phyloP scores from a whole-genome alignment of 2,113 vertebrate species.

The Pomatorhinus ruficollis region DNA sequence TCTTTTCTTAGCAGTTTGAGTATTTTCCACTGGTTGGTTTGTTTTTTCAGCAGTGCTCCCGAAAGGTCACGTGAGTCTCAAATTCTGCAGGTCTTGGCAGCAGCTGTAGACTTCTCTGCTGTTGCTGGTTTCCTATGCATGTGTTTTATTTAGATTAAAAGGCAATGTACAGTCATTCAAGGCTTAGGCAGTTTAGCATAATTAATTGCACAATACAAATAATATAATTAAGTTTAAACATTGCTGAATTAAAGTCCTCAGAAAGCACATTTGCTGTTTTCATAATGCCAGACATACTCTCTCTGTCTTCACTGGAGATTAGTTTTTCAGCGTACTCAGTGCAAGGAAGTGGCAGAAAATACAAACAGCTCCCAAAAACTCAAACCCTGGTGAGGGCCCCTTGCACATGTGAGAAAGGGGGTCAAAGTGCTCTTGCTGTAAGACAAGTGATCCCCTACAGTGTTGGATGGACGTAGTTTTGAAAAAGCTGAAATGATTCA shows the following conservation, averaged over 20 bases:
- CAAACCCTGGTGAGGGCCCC: not conserved
- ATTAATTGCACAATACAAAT: conserved; percentile 51
- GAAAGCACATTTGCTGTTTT: not conserved
- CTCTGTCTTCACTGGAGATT: not conserved
- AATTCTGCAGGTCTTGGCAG: not conserved
- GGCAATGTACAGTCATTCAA: not conserved
- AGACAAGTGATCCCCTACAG: not conserved
- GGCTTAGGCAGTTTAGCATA: conserved; percentile 49
- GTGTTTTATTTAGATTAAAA: conserved; percentile 55
- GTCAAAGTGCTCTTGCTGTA: not conserved
- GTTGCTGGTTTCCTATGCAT: not conserved
- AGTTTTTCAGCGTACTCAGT: not conserved
- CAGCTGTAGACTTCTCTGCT: not conserved
- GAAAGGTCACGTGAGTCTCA: not conserved
- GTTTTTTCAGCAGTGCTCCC: not conserved
- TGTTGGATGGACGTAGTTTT: rapidly evolving
- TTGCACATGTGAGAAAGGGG: not conserved
- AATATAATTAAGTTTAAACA: conserved; percentile 38
- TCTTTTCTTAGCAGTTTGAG: not conserved
- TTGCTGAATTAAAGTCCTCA: not conserved
- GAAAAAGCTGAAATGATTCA: not conserved
- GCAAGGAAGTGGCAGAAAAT: not conserved
- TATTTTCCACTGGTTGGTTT: not conserved
- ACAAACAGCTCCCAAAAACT: not conserved
- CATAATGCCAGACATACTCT: not conserved